Percentiles rank a stretch among this genome's conserved stretches.
These are phyloP conservation scores for Sebastes minor DNA, from an alignment of 2,797 vertebrate genomes.

Conservation along the genomic window DNA sequence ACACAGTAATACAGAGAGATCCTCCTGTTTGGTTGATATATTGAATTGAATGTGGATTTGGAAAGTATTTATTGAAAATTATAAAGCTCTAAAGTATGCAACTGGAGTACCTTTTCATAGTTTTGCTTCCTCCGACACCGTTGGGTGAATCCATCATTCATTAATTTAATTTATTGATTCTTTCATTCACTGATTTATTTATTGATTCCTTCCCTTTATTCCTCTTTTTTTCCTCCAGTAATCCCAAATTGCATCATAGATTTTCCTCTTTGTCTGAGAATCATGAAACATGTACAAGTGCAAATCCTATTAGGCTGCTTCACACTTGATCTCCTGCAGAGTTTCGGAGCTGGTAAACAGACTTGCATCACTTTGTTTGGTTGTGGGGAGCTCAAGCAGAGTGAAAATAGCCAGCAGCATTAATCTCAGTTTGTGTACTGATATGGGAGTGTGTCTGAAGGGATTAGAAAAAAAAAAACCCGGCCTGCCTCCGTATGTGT, in stretches of 20 bases:
- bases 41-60: neutral
- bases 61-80: neutral
- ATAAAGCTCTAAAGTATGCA: neutral
- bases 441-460: conserved; percentile 28
- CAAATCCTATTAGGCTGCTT: conserved; percentile 47
- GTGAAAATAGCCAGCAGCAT: conserved; percentile 46
- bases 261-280: conserved; percentile 24
- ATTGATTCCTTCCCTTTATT: conserved; percentile 8
- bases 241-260: conserved; percentile 22
- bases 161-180: neutral
- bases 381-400: conserved; percentile 10
- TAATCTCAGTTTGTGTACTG: conserved; percentile 23
- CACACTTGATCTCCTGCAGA: conserved; percentile 35
- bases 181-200: neutral
- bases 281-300: conserved; percentile 35
- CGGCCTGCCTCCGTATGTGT: neutral
- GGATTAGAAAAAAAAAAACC: conserved; percentile 15
- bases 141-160: neutral
- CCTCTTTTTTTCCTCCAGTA: conserved; percentile 1
- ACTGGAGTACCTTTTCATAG: neutral
- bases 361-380: conserved; percentile 64
- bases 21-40: no score
- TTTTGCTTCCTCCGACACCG: neutral
- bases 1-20: no score
- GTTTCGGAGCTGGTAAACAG: conserved; percentile 52